Percentiles rank a stretch among this genome's conserved stretches.
phyloP scores from a whole-genome alignment of 2,797 vertebrate species.

The Siniperca undulata region DNA sequence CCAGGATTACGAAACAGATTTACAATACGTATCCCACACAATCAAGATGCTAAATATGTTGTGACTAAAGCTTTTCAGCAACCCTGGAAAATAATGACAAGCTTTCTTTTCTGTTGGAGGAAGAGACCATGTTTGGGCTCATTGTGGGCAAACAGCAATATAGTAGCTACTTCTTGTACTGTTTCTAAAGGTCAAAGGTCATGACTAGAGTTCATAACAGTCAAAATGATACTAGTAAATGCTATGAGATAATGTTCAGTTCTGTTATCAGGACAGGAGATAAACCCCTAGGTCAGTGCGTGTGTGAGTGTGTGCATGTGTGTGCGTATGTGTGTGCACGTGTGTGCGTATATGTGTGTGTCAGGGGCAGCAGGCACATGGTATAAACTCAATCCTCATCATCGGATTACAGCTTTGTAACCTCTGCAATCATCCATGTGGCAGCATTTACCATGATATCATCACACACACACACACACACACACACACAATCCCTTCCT shows the following conservation, averaged over 20 bases:
- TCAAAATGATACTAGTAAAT: constrained; percentile 2
- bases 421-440: constrained; percentile 54
- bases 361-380: constrained; percentile 7
- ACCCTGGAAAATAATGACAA: background rate
- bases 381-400: constrained; percentile 41
- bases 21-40: background rate
- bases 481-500: background rate
- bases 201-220: background rate
- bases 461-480: constrained; percentile 30
- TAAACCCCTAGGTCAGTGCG: constrained; percentile 12
- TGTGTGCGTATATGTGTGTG: constrained; percentile 20
- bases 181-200: constrained; percentile 22
- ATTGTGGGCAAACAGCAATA: background rate
- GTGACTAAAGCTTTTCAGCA: background rate
- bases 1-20: background rate
- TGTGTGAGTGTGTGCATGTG: constrained; percentile 14
- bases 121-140: background rate
- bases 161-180: background rate
- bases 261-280: background rate
- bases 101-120: background rate
- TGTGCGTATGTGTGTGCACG: constrained; percentile 32
- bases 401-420: constrained; percentile 60
- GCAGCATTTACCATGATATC: constrained; percentile 30
- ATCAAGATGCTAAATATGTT: background rate
- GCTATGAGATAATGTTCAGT: background rate